Evolutionary conservation across 1,140 invertebrate species (phyloP).

Genomic region (Acromyrmex echinatior): DNA sequence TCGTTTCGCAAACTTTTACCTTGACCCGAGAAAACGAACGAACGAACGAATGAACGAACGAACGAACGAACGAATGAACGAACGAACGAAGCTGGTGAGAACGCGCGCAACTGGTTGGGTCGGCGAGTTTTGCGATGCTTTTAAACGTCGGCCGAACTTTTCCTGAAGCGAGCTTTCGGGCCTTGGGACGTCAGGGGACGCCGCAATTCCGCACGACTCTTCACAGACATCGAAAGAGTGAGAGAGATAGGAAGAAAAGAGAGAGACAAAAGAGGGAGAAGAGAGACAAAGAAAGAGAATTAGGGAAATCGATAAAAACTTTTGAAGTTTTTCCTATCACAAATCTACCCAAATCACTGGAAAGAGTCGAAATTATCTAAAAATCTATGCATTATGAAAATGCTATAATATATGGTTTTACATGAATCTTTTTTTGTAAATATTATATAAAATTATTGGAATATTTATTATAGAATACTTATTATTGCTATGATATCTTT

Average conservation of each 20-base stretch:
- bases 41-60: conserved; percentile 36
- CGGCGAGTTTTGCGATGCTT: conserved; percentile 55
- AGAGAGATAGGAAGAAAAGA: not conserved
- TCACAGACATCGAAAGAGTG: conserved; percentile 8
- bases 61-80: conserved; percentile 24
- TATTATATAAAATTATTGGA: not conserved
- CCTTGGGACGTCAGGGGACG: conserved; percentile 54
- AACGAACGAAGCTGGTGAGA: conserved; percentile 60
- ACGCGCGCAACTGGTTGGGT: conserved; percentile 62
- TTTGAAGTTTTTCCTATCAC: conserved; percentile 36
- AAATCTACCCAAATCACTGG: not conserved
- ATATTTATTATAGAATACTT: not conserved
- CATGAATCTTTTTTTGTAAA: not conserved
- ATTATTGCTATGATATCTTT: not conserved
- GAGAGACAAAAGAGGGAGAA: not conserved
- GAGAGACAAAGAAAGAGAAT: not conserved
- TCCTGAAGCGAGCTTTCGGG: conserved; percentile 61
- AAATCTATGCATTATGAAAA: not conserved
- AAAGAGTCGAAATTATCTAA: not conserved
- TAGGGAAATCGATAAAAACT: conserved; percentile 30
- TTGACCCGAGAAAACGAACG: conserved; percentile 58
- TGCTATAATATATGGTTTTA: not conserved
- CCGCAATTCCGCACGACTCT: conserved; percentile 71
- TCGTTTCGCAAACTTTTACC: conserved; percentile 64
- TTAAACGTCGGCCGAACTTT: conserved; percentile 62